These are phyloP conservation scores for Tinamus guttatus DNA, from an alignment of 2,113 vertebrate genomes.

Conservation along the genomic window DNA sequence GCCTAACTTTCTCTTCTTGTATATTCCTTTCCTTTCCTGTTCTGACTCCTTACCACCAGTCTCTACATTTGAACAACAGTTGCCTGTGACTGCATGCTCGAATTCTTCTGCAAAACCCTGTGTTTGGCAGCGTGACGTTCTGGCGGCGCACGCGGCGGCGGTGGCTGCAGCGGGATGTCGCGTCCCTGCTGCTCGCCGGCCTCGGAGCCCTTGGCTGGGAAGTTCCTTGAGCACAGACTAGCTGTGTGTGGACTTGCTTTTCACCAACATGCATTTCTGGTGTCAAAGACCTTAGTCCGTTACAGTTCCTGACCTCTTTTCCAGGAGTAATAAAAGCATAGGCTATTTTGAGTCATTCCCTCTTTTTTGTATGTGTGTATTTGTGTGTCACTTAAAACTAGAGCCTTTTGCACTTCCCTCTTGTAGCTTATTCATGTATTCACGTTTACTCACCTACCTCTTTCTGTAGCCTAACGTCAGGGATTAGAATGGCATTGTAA, in stretches of 20 bases:
- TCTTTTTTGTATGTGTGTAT: fast-evolving
- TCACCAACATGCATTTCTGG: background rate
- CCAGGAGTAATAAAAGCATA: background rate
- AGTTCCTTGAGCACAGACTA: background rate
- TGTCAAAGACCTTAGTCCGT: background rate
- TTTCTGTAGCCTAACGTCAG: background rate
- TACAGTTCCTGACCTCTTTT: background rate
- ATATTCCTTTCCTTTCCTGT: background rate
- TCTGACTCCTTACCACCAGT: background rate
- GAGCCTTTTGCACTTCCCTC: background rate
- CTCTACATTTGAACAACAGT: background rate
- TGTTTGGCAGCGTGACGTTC: background rate
- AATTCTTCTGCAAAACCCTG: background rate
- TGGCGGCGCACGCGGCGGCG: too few relatives aligned
- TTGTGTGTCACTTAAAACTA: background rate
- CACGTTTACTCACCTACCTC: background rate
- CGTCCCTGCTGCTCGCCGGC: background rate
- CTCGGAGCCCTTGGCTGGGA: background rate
- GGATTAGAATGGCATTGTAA: background rate
- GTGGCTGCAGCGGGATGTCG: background rate
- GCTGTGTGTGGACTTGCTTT: background rate
- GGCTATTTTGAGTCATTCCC: background rate
- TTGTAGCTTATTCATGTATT: background rate
- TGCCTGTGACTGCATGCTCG: background rate
- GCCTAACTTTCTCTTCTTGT: background rate